Conservation (phyloP, 2,888 invertebrate species). For the Temnothorax rugatulus region DNA sequence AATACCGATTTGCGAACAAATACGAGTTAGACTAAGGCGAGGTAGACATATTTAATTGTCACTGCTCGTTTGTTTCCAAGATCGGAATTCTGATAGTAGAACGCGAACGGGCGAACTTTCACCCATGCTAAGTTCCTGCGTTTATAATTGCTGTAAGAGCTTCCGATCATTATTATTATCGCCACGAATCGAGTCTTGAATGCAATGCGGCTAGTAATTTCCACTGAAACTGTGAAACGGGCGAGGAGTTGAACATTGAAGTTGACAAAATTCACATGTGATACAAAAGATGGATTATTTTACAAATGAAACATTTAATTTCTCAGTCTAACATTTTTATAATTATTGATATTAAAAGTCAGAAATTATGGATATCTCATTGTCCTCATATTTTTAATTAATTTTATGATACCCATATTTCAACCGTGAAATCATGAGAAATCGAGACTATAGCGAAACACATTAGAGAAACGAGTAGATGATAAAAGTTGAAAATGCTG, state of each 20-base stretch:
- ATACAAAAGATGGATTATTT: slow-evolving; percentile 10
- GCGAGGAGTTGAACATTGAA: not conserved
- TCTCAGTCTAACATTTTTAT: not conserved
- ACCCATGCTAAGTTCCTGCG: slow-evolving; percentile 50
- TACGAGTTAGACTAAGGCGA: not conserved
- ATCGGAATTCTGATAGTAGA: slow-evolving; percentile 38
- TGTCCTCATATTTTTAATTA: not conserved
- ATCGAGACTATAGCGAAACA: not conserved
- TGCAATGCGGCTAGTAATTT: slow-evolving; percentile 41
- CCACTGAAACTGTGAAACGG: not conserved
- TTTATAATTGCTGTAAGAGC: slow-evolving; percentile 62
- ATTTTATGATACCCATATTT: not conserved
- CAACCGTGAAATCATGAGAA: not conserved
- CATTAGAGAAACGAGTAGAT: not conserved
- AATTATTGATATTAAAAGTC: not conserved
- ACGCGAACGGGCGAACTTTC: slow-evolving; percentile 50
- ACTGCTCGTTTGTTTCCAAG: slow-evolving; percentile 41
- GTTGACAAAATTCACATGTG: slow-evolving; percentile 7
- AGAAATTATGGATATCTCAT: not conserved
- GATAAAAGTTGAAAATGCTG: slow-evolving; percentile 3
- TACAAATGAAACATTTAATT: not conserved
- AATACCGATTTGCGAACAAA: not conserved
- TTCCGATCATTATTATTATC: slow-evolving; percentile 61
- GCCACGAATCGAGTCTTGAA: slow-evolving; percentile 42
- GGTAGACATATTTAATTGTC: slow-evolving; percentile 45